These are phyloP conservation scores for Listronotus oregonensis DNA, from an alignment of 1,140 invertebrate species.

Conservation along the genomic window DNA sequence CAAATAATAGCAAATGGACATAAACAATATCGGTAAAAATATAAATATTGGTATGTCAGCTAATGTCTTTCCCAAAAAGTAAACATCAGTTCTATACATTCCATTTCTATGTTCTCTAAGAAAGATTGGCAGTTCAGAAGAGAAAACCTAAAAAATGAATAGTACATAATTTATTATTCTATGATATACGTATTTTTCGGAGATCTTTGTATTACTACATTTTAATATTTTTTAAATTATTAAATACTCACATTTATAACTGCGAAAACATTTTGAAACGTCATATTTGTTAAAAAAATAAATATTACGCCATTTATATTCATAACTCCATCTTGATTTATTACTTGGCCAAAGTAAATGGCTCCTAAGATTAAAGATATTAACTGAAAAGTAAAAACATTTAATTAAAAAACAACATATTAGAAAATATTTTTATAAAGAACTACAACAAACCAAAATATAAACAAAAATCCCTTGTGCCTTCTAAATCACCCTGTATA, in stretches of 20 bases:
- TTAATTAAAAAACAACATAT: too few relatives aligned
- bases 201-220: too few relatives aligned
- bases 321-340: conserved; percentile 88
- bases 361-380: conserved; percentile 84
- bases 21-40: conserved; percentile 82
- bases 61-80: conserved; percentile 90
- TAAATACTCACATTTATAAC: conserved; percentile 79
- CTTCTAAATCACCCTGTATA: too few relatives aligned
- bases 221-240: neutral
- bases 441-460: too few relatives aligned
- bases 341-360: conserved; percentile 84
- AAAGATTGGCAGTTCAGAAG: conserved; percentile 89
- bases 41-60: conserved; percentile 86
- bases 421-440: too few relatives aligned
- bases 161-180: too few relatives aligned
- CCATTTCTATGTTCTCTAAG: conserved; percentile 89
- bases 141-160: conserved; percentile 77
- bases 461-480: too few relatives aligned
- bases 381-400: conserved; percentile 68
- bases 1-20: conserved; percentile 84
- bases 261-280: conserved; percentile 88
- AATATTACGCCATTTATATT: conserved; percentile 97
- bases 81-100: conserved; percentile 91
- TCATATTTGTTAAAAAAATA: conserved; percentile 91
- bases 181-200: too few relatives aligned